A percentile compares a stretch with the other conserved stretches of the same genome.
Evolutionary conservation across 2,888 invertebrate genomes (phyloP).

Genomic region (Megastigmus dorsalis): DNA sequence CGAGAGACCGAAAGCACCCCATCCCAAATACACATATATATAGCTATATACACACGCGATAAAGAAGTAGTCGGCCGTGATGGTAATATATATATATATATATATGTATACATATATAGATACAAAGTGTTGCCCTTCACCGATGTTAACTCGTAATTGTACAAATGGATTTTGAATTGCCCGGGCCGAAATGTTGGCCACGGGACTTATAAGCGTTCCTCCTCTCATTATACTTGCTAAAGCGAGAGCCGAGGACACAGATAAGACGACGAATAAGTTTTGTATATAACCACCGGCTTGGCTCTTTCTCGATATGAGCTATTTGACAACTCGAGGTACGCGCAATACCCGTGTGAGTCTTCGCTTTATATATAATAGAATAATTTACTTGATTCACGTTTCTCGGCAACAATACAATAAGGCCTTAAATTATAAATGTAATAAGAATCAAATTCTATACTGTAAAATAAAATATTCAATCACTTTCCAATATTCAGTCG

Average conservation of each 20-base stretch:
- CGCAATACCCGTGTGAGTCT: too few species aligned
- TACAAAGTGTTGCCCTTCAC: background rate
- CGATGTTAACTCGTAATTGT: constrained; percentile 12
- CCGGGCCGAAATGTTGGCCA: constrained; percentile 27
- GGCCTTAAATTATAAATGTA: too few species aligned
- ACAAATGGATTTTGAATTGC: constrained; percentile 39
- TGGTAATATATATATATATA: too few species aligned
- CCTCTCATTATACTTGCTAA: constrained; percentile 42
- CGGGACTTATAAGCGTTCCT: background rate
- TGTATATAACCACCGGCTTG: background rate
- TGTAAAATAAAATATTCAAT: too few species aligned
- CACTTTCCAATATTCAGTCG: too few species aligned
- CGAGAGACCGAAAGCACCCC: background rate
- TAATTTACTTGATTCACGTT: too few species aligned
- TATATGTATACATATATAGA: background rate
- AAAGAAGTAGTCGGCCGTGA: constrained; percentile 10
- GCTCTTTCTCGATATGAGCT: constrained; percentile 34
- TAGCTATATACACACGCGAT: constrained; percentile 9
- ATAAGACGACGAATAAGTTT: constrained; percentile 43
- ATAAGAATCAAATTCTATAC: too few species aligned
- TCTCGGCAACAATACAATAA: too few species aligned
- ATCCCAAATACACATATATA: background rate
- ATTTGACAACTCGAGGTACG: constrained; percentile 30
- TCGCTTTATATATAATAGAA: too few species aligned
- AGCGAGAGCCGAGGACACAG: background rate